Percentiles rank a stretch among this genome's conserved stretches.
Evolutionary conservation across 2,797 vertebrate species (phyloP).

Genomic region (Enteromius thamalakanensis): DNA sequence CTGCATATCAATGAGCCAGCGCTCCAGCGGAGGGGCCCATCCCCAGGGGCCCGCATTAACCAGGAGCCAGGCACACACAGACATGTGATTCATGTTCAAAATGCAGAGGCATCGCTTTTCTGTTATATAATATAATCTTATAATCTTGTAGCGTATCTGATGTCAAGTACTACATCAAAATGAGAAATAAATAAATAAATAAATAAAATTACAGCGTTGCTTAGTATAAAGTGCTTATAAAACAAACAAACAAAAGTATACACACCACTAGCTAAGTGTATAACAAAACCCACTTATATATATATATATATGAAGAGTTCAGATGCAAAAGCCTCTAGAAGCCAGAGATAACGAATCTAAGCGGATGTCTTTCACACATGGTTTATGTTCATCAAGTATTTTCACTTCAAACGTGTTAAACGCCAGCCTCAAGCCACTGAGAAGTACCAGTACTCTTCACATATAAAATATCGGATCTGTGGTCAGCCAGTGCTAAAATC

Average conservation of each 20-base stretch:
- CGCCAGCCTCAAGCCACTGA: too few species aligned
- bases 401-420: too few species aligned
- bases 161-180: neutral
- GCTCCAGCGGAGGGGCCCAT: conserved; percentile 56
- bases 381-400: too few species aligned
- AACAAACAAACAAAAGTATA: neutral
- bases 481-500: neutral
- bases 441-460: too few species aligned
- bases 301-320: neutral
- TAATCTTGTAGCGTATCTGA: neutral
- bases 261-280: too few species aligned
- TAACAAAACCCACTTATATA: neutral
- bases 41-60: neutral
- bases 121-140: neutral
- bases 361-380: too few species aligned
- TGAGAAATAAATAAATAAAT: neutral
- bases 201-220: neutral
- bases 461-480: neutral
- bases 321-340: too few species aligned
- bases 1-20: conserved; percentile 86
- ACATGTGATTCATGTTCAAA: neutral
- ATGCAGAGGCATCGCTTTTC: neutral
- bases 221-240: neutral
- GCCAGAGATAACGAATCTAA: too few species aligned
- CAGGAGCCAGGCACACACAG: neutral